Conservation (phyloP, 1,140 invertebrate species). For the Linepithema humile region DNA sequence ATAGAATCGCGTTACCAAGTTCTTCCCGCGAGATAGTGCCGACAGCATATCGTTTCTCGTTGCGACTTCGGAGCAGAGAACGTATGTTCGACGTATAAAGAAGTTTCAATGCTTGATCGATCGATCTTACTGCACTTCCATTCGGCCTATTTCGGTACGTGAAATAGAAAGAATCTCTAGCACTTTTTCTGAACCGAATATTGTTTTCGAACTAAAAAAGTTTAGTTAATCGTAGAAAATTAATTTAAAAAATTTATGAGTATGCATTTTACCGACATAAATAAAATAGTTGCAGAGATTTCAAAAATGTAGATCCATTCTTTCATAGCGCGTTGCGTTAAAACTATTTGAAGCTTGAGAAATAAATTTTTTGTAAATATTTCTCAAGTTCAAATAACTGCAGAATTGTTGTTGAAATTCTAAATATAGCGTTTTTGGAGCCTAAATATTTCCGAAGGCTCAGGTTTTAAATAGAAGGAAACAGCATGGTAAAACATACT, state of each 20-base stretch:
- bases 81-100: conserved; percentile 18
- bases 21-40: conserved; percentile 30
- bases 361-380: too few relatives aligned
- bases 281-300: too few relatives aligned
- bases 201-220: not conserved
- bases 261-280: too few relatives aligned
- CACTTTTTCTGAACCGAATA: not conserved
- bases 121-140: conserved; percentile 19
- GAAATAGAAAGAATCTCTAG: not conserved
- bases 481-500: not conserved
- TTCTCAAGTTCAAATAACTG: too few relatives aligned
- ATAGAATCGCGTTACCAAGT: conserved; percentile 26
- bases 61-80: conserved; percentile 14
- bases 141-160: not conserved
- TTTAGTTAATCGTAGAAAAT: too few relatives aligned
- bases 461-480: too few relatives aligned
- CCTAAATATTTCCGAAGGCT: not conserved
- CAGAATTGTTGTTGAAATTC: too few relatives aligned
- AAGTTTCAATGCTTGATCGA: conserved; percentile 42
- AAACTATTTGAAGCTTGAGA: too few relatives aligned
- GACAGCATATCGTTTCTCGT: conserved; percentile 39
- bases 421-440: too few relatives aligned
- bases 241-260: too few relatives aligned
- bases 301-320: too few relatives aligned
- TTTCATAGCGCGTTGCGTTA: too few relatives aligned